Conservation (phyloP, 2,113 vertebrate species). For the Capra hircus region DNA sequence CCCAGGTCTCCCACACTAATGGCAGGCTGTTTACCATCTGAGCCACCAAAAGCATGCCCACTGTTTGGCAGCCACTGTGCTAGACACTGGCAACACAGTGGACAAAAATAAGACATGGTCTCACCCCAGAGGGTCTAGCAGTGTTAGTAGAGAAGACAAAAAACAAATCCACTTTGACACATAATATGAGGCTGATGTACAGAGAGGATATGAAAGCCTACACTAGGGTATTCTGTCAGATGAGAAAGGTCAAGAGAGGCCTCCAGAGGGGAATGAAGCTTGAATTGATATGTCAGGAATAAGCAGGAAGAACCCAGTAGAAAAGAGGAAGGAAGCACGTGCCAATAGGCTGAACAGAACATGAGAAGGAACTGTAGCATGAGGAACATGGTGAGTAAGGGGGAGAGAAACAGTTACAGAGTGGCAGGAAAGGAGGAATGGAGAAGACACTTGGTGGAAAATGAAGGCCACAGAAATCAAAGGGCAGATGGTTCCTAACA, state of each 20-base stretch:
- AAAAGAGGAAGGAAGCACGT: not conserved
- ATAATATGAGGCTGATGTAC: too few relatives aligned
- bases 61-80: not conserved
- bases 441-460: not conserved
- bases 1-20: rapidly evolving
- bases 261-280: not conserved
- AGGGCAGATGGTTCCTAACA: not conserved
- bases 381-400: not conserved
- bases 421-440: not conserved
- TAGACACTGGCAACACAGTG: not conserved
- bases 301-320: not conserved
- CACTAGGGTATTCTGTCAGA: not conserved
- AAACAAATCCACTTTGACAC: not conserved
- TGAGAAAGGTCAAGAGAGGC: not conserved
- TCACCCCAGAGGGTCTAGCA: not conserved
- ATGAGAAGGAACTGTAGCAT: not conserved
- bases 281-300: not conserved
- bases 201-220: not conserved
- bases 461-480: not conserved
- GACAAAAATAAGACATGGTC: not conserved
- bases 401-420: not conserved
- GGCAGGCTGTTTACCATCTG: too few relatives aligned
- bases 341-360: not conserved
- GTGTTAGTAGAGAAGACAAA: not conserved
- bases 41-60: not conserved